These are phyloP conservation scores for Hyalella azteca DNA, from an alignment of 2,888 invertebrate species.

Conservation along the genomic window DNA sequence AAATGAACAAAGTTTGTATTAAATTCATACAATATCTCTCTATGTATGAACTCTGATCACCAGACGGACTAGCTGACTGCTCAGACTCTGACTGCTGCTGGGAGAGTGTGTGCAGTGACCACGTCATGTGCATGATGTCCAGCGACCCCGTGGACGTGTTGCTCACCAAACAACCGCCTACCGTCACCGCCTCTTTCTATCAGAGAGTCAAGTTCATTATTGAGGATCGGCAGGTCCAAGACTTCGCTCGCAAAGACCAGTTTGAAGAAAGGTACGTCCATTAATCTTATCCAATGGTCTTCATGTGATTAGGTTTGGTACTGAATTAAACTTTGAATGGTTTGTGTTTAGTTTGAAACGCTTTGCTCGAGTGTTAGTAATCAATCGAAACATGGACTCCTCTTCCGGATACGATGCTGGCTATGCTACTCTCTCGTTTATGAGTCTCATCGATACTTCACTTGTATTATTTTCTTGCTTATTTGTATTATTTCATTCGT, in stretches of 20 bases:
- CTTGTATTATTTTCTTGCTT: too few relatives aligned
- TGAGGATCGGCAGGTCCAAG: constrained; percentile 97
- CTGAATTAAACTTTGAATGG: not conserved
- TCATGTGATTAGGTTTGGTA: not conserved
- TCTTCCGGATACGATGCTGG: too few relatives aligned
- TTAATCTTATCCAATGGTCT: not conserved
- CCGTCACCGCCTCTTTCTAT: constrained; percentile 95
- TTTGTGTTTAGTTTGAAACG: not conserved
- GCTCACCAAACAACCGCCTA: constrained; percentile 92
- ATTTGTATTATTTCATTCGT: too few relatives aligned
- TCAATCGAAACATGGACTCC: too few relatives aligned
- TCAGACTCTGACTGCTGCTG: constrained; percentile 98
- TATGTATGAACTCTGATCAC: not conserved
- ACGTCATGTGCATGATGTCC: constrained; percentile 93
- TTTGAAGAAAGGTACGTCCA: constrained; percentile 93
- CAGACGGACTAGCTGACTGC: constrained; percentile 98
- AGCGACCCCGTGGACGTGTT: constrained; percentile 97
- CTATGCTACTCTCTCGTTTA: too few relatives aligned
- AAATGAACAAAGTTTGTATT: not conserved
- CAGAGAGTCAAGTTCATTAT: constrained; percentile 97
- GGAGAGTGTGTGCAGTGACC: constrained; percentile 82
- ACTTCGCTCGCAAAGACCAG: constrained; percentile 95
- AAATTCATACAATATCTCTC: not conserved
- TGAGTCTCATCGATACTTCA: too few relatives aligned
- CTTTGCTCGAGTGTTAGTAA: constrained; percentile 11